Percentiles rank a stretch among this genome's conserved stretches.
phyloP scores from a whole-genome alignment of 2,113 vertebrate genomes.

The Abramis brama region DNA sequence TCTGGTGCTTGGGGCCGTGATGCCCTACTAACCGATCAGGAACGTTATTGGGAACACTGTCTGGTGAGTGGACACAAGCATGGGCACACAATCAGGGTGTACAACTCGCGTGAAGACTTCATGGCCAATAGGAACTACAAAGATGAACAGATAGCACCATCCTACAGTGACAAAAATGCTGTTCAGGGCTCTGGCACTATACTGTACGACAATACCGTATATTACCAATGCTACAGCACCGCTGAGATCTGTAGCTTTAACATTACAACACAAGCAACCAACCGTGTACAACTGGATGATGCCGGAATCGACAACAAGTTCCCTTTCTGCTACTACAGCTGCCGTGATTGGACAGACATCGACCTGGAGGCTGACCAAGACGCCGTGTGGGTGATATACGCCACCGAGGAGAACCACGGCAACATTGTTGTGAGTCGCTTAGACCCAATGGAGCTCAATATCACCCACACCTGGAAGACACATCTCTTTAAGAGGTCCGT shows the following conservation, averaged over 20 bases:
- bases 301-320: conserved; percentile 82
- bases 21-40: conserved; percentile 58
- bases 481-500: conserved; percentile 74
- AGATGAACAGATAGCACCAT: conserved; percentile 45
- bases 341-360: conserved; percentile 73
- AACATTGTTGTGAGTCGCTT: conserved; percentile 71
- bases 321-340: conserved; percentile 82
- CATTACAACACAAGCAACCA: conserved; percentile 55
- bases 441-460: conserved; percentile 45
- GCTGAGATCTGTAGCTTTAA: conserved; percentile 69
- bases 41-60: conserved; percentile 83
- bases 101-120: conserved; percentile 78
- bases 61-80: conserved; percentile 64
- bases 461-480: conserved; percentile 84
- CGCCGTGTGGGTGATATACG: conserved; percentile 76
- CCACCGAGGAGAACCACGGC: conserved; percentile 71
- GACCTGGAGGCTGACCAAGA: conserved; percentile 77
- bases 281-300: conserved; percentile 68
- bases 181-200: conserved; percentile 79
- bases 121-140: conserved; percentile 66
- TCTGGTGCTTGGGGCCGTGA: conserved; percentile 87
- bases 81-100: conserved; percentile 75
- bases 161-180: conserved; percentile 52
- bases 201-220: conserved; percentile 80
- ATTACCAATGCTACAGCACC: conserved; percentile 72